Conservation (phyloP, 2,888 invertebrate genomes). For the Lucinisca nassula region DNA sequence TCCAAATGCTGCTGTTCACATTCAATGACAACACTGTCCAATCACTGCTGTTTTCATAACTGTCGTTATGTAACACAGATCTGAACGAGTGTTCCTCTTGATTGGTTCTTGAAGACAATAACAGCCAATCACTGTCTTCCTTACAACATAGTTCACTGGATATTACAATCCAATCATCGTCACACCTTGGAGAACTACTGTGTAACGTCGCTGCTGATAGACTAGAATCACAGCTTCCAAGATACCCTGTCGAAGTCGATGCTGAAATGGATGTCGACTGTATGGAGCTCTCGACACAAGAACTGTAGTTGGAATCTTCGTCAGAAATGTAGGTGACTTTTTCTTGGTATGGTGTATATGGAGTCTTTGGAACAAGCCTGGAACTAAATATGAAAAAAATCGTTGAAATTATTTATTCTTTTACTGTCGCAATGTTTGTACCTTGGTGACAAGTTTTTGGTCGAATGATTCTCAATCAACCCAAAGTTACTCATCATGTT, state of each 20-base stretch:
- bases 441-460: too few species aligned
- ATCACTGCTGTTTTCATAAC: slow-evolving; percentile 18
- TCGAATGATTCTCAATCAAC: too few species aligned
- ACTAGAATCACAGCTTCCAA: neutral
- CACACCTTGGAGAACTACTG: neutral
- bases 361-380: neutral
- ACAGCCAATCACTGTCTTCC: neutral
- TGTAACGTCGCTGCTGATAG: neutral
- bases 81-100: neutral
- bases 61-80: neutral
- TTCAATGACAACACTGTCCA: slow-evolving; percentile 58
- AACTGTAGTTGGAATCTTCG: neutral
- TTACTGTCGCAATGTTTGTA: too few species aligned
- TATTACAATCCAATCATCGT: slow-evolving; percentile 54
- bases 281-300: neutral
- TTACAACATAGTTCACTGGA: slow-evolving; percentile 4
- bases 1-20: slow-evolving; percentile 8
- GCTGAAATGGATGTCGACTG: neutral
- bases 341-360: neutral
- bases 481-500: too few species aligned
- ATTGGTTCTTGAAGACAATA: neutral
- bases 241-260: neutral
- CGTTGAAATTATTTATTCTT: too few species aligned
- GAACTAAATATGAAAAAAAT: too few species aligned
- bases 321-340: neutral